Evolutionary conservation across 1,140 invertebrate genomes (phyloP).

Genomic region (Bombus haemorrhoidalis): DNA sequence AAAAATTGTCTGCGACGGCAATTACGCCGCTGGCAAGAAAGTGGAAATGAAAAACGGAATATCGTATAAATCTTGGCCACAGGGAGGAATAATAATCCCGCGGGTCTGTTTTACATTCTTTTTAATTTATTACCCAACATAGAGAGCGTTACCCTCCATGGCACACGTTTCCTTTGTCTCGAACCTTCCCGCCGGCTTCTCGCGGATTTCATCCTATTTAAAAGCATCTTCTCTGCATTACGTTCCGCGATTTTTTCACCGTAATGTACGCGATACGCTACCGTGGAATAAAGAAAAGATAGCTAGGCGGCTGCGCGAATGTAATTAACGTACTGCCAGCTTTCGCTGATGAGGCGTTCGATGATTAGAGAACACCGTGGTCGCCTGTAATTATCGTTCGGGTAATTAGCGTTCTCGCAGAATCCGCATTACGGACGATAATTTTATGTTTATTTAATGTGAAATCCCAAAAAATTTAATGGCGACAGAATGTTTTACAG

Average conservation of each 20-base stretch:
- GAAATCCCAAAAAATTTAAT: background rate
- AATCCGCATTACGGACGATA: background rate
- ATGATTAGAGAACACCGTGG: conserved; percentile 11
- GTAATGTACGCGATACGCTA: background rate
- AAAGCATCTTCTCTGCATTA: conserved; percentile 26
- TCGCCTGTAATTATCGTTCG: background rate
- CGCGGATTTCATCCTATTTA: conserved; percentile 29
- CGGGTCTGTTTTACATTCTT: conserved; percentile 45
- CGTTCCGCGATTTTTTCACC: background rate
- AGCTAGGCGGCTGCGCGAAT: background rate
- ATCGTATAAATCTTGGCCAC: conserved; percentile 43
- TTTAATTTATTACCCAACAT: conserved; percentile 47
- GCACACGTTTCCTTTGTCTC: conserved; percentile 34
- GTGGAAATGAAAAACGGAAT: conserved; percentile 41
- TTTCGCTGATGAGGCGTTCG: conserved; percentile 9
- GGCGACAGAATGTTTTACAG: too few species aligned
- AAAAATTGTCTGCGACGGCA: conserved; percentile 37
- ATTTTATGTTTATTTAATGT: background rate
- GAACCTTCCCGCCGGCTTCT: background rate
- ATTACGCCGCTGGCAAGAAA: conserved; percentile 38
- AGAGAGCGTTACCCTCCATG: background rate
- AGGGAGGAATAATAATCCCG: conserved; percentile 46
- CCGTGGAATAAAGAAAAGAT: background rate
- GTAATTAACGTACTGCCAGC: background rate
- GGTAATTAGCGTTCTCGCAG: background rate